Evolutionary conservation across 1,140 invertebrate genomes (phyloP).

Genomic region (Arion vulgaris): DNA sequence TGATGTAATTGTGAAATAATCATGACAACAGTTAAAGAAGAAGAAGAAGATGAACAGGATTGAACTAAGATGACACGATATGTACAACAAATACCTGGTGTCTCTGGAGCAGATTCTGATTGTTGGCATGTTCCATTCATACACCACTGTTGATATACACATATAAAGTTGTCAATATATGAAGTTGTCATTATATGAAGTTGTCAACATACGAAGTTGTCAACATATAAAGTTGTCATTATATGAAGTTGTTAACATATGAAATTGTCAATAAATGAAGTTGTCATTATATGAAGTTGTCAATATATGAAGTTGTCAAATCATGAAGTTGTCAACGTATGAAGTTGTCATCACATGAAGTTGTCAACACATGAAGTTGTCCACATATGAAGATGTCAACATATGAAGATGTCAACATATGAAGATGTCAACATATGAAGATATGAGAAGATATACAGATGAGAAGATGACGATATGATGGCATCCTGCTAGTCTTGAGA

Average conservation of each 20-base stretch:
- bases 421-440: not conserved
- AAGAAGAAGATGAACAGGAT: too few relatives aligned
- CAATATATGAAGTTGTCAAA: not conserved
- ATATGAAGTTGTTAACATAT: too few relatives aligned
- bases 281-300: not conserved
- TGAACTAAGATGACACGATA: too few relatives aligned
- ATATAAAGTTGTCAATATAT: too few relatives aligned
- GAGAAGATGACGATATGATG: not conserved
- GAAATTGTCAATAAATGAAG: too few relatives aligned
- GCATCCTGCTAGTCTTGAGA: too few relatives aligned
- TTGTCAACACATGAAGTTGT: not conserved
- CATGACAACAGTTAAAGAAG: too few relatives aligned
- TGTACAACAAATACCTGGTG: slow-evolving; percentile 34
- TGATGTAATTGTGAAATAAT: too few relatives aligned
- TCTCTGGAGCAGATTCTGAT: slow-evolving; percentile 22
- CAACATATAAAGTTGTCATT: too few relatives aligned
- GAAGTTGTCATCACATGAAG: not conserved
- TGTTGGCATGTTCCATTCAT: slow-evolving; percentile 40
- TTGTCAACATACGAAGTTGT: too few relatives aligned
- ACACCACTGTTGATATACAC: slow-evolving; percentile 45
- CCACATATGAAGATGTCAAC: not conserved
- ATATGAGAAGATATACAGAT: not conserved
- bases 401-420: not conserved
- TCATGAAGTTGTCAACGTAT: not conserved
- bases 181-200: too few relatives aligned